Base-by-base conservation (phyloP, 2,888 invertebrate species). In the Cryptocephalus moraei region DNA sequence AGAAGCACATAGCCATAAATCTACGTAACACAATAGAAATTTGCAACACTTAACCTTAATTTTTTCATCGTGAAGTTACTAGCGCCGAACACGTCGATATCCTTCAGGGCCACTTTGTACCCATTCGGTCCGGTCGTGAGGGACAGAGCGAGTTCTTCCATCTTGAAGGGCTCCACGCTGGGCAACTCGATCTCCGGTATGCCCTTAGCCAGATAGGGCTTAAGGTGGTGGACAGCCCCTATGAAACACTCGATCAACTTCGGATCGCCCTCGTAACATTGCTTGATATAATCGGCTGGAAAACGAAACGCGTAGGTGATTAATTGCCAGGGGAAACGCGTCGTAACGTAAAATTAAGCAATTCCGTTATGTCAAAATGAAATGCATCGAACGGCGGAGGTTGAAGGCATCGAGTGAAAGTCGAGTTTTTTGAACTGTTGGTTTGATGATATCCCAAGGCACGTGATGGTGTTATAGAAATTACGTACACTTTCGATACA, bases 171-270 rank as follows among this genome's bases (percentile, higher is more conserved):
- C 62, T 84, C 84, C 44, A 83, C 73, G 1, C 80, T 73, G 1
- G 84, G 84, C 55, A 84, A 66, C 43, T 79, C 77, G 50, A 82
- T 80, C 59, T 82, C 82, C 13, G 79, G 75, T 48, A 82, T 79
- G 32, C 82, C 84, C 13, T 63, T 68, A 4, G 73, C 72, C 51
- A 84, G 66, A 60, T 77, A 79, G 0, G 82, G 82, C 51, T 73
- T 70, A 41, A 84, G 60, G 57, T 76, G 74, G 48, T 79, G 76
- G 33, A 83, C 67, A 9, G 80, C 73, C 6, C 68, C 67, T 43
- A 71, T 75, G 42, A 82, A 73, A 53, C 83, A 84, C 9, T 74
- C 68, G 13, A 75, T 69, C 31, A 84, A 56, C 33, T 79, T 65
- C 0, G 82, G 80, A 63, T 82, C 81, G 49, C 74, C 73, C 58